phyloP scores from a whole-genome alignment of 2,888 invertebrate genomes.

The Eubasilissa splendida region DNA sequence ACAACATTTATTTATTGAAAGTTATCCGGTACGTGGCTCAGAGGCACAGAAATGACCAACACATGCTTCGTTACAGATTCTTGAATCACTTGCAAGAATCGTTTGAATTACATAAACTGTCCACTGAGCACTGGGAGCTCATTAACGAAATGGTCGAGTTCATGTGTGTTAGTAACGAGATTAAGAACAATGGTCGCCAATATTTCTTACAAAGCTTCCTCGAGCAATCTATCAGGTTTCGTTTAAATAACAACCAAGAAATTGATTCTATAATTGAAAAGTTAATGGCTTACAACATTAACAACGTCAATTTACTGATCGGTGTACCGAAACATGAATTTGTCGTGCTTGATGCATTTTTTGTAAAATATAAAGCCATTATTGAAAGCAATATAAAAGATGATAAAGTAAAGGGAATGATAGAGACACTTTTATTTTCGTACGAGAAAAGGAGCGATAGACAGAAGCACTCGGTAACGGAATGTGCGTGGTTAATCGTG shows the following conservation, averaged over 20 bases:
- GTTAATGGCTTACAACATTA: conserved; percentile 46
- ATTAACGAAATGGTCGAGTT: conserved; percentile 60
- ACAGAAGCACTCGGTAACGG: neutral
- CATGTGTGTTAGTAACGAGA: conserved; percentile 50
- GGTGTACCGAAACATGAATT: conserved; percentile 59
- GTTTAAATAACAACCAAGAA: conserved; percentile 39
- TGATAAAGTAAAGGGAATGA: neutral
- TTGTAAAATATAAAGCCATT: conserved; percentile 53
- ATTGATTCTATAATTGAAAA: conserved; percentile 44
- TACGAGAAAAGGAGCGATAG: conserved; percentile 23
- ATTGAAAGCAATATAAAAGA: conserved; percentile 20
- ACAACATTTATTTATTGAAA: conserved; percentile 60
- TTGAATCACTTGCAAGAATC: conserved; percentile 52
- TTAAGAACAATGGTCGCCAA: conserved; percentile 36
- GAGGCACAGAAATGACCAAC: conserved; percentile 62
- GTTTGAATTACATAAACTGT: conserved; percentile 60
- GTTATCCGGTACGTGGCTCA: conserved; percentile 60
- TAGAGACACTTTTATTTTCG: conserved; percentile 1
- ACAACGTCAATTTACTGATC: conserved; percentile 40
- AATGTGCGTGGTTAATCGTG: conserved; percentile 45
- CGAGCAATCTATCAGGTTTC: conserved; percentile 47
- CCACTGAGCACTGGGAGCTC: conserved; percentile 60
- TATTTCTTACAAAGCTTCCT: conserved; percentile 59
- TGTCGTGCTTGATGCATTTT: conserved; percentile 59
- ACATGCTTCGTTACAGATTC: conserved; percentile 53